A percentile compares a stretch with the other conserved stretches of the same genome.
phyloP scores from a whole-genome alignment of 2,113 vertebrate genomes.

The Cavia aperea region DNA sequence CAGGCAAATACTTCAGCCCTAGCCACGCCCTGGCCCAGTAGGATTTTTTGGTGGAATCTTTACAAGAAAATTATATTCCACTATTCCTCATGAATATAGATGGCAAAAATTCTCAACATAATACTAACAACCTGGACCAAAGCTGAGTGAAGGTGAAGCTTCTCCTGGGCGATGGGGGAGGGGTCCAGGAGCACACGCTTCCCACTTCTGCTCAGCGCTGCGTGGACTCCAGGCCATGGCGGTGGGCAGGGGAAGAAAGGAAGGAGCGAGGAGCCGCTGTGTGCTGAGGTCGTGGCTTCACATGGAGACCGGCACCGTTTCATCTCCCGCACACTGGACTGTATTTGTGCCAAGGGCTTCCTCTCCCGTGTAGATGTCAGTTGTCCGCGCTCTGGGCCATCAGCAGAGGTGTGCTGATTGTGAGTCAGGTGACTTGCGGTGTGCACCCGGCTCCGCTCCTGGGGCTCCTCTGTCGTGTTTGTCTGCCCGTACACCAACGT shows the following conservation, averaged over 20 bases:
- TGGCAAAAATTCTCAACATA: neutral
- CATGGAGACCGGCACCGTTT: neutral
- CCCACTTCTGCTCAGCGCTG: neutral
- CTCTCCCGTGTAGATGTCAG: neutral
- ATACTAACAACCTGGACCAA: neutral
- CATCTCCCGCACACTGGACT: neutral
- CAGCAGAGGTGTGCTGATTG: neutral
- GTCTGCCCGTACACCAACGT: no score
- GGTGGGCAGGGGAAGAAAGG: no score
- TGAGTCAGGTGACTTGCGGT: neutral
- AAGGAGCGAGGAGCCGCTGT: neutral
- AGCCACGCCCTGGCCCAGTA: neutral
- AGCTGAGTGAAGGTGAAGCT: neutral
- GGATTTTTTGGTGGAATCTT: neutral
- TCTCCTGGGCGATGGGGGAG: neutral
- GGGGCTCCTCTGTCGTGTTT: no score
- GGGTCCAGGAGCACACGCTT: accelerated
- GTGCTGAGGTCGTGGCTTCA: neutral
- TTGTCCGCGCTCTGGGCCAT: neutral
- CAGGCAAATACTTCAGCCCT: neutral
- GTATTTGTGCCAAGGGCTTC: neutral
- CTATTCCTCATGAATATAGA: neutral
- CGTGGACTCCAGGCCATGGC: no score
- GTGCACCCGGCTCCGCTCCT: neutral
- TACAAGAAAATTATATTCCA: neutral